Base-by-base conservation (phyloP, 2,113 vertebrate genomes). In the Panthera tigris region DNA sequence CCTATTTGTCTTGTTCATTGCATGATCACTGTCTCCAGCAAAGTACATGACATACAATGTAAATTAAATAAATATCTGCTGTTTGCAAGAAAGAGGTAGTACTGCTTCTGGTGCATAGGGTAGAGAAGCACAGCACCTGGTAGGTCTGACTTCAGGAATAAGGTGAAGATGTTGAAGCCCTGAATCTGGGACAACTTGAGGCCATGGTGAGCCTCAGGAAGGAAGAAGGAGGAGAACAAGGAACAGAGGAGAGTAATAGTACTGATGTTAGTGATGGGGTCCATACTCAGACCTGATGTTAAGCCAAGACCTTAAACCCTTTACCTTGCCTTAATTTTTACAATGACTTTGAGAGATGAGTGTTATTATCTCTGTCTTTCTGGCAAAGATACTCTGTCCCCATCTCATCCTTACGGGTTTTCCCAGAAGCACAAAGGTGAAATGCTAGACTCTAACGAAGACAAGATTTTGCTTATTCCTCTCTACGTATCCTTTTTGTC, bases 41-140 rank as follows among this genome's bases (percentile, higher is more conserved):
- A 89, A 89, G n/a, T 63, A 7, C 3, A 15, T 66, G 27, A 2
- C 10, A 39, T 27, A n/a, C 21, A 61, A 50, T 63, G 83, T 55
- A 1, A n/a, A 89, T 68, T 80, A 83, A 71, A 33, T 85, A 79
- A 71, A 33, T 55, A 13, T 57, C 50, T 78, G 4, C 50, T 25
- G 4, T 48, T 19, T 76, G 21, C 41, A 81, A 10, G 16, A 61
- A 68, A 19, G 50, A 82, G 7, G 33, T 21, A 41, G 27, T 12
- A 36, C 1, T 1, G 4, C 3, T 66, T n/a, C 36, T 21, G 52
- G 14, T 48, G 33, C 27, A 3, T 13, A 11, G 23, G 14, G 12
- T 5, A n/a, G 14, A 85, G 52, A 85, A 76, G 61, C 27, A 31
- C 23, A 63, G 8, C 11, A 16, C 19, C 39, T 61, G 10, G 63